Conservation (phyloP, 2,797 vertebrate species). For the Emys orbicularis region DNA sequence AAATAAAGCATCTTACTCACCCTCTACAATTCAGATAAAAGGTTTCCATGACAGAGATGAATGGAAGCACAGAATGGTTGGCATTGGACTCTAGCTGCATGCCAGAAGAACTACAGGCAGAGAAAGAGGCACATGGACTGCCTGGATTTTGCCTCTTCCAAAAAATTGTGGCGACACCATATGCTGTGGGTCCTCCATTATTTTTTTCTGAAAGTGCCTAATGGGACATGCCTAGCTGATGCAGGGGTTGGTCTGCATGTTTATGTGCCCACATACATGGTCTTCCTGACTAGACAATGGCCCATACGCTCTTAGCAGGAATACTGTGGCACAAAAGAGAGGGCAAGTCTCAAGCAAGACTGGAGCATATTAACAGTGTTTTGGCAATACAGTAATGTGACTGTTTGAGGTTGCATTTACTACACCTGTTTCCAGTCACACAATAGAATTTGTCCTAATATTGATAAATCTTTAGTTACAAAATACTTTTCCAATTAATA, state of each 20-base stretch:
- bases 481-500: not conserved
- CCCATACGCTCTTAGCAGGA: not conserved
- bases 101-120: not conserved
- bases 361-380: fast-evolving
- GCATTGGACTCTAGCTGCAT: not conserved
- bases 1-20: not conserved
- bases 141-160: not conserved
- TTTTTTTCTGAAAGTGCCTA: not conserved
- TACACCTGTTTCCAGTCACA: not conserved
- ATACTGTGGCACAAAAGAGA: not conserved
- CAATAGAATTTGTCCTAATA: not conserved
- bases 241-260: not conserved
- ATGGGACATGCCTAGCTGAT: not conserved
- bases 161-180: not conserved
- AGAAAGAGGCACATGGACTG: not conserved
- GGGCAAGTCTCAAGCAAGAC: not conserved
- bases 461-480: not conserved
- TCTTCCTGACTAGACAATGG: not conserved
- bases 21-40: not conserved
- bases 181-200: not conserved
- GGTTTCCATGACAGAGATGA: not conserved
- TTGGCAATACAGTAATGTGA: not conserved
- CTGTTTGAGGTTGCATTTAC: not conserved
- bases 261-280: not conserved
- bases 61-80: not conserved